phyloP scores from a whole-genome alignment of 1,140 invertebrate species.

The Phthorimaea operculella region DNA sequence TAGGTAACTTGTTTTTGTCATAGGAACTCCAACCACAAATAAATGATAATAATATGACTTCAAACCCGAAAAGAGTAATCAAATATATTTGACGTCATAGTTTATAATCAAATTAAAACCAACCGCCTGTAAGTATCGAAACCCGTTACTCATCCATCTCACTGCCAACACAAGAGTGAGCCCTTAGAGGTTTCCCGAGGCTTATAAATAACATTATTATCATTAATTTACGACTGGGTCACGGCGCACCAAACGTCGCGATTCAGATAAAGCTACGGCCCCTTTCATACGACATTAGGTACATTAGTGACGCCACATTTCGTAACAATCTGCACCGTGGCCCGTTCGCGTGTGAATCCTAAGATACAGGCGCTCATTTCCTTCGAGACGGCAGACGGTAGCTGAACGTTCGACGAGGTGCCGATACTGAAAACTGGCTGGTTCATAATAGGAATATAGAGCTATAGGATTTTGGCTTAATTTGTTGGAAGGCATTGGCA shows the following conservation, averaged over 20 bases:
- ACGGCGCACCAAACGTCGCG: slow-evolving; percentile 32
- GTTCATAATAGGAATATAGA: neutral
- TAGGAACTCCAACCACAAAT: too few species aligned
- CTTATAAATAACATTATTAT: slow-evolving; percentile 27
- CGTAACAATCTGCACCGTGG: slow-evolving; percentile 57
- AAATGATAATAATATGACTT: too few species aligned
- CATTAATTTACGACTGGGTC: slow-evolving; percentile 23
- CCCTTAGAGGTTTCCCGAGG: neutral
- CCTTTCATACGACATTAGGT: slow-evolving; percentile 65
- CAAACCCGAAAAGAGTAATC: too few species aligned
- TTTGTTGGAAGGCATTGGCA: too few species aligned
- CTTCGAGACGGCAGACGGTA: slow-evolving; percentile 18
- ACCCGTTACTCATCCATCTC: too few species aligned
- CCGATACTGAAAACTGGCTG: neutral
- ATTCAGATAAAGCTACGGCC: slow-evolving; percentile 57
- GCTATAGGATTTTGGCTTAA: too few species aligned
- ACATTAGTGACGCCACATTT: slow-evolving; percentile 65
- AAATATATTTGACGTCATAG: too few species aligned
- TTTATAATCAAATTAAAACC: too few species aligned
- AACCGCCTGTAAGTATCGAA: too few species aligned
- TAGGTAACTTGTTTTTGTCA: too few species aligned
- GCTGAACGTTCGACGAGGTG: slow-evolving; percentile 9
- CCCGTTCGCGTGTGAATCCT: slow-evolving; percentile 63
- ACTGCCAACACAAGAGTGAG: too few species aligned
- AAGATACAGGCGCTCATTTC: slow-evolving; percentile 65